Evolutionary conservation across 2,113 vertebrate species (phyloP).

Genomic region (Gasterosteus aculeatus): DNA sequence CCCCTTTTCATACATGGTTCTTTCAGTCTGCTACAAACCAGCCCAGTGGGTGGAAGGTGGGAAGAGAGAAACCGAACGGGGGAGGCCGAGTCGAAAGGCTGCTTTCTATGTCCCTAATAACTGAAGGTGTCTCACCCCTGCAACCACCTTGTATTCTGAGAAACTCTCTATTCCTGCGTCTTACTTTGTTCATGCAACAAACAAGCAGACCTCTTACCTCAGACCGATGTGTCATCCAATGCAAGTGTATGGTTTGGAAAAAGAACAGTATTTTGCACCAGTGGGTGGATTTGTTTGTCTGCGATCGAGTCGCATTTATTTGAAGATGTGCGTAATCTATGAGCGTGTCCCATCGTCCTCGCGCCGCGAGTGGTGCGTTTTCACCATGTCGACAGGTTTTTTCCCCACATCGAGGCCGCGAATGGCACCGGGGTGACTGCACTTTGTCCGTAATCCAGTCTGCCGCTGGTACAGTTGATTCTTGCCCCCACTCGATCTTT

Average conservation of each 20-base stretch:
- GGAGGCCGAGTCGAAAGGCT: constrained; percentile 39
- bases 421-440: constrained; percentile 39
- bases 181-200: background rate
- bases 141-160: background rate
- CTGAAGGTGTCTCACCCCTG: constrained; percentile 35
- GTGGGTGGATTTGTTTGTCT: background rate
- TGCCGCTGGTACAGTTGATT: constrained; percentile 53
- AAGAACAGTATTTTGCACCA: background rate
- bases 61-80: constrained; percentile 27
- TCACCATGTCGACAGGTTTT: constrained; percentile 44
- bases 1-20: constrained; percentile 75
- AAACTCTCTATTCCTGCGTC: background rate
- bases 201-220: constrained; percentile 1
- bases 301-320: background rate
- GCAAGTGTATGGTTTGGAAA: background rate
- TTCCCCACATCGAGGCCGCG: constrained; percentile 48
- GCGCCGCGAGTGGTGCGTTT: background rate
- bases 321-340: background rate
- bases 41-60: constrained; percentile 58
- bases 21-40: constrained; percentile 74
- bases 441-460: constrained; percentile 47
- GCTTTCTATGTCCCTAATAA: constrained; percentile 25
- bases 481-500: constrained; percentile 71
- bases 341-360: background rate
- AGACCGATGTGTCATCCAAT: background rate